Evolutionary conservation across 2,113 vertebrate genomes (phyloP).

Genomic region (Amphilophus citrinellus): DNA sequence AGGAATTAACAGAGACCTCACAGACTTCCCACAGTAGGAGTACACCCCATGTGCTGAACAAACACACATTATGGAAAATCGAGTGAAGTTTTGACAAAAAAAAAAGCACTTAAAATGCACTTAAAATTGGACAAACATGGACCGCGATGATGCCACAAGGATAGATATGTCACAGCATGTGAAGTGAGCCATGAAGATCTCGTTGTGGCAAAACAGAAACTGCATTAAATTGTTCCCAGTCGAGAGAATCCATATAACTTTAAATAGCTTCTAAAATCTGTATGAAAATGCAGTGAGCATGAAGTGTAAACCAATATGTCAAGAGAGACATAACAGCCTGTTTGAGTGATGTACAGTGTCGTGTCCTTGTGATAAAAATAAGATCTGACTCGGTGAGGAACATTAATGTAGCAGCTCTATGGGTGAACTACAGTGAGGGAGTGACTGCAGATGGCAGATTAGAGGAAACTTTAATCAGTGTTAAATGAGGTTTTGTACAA

Average conservation of each 20-base stretch:
- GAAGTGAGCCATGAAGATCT: constrained; percentile 40
- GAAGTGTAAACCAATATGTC: constrained; percentile 40
- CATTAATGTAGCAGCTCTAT: constrained; percentile 20
- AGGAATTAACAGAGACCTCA: constrained; percentile 50
- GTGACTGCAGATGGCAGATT: neutral
- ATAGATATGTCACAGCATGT: constrained; percentile 33
- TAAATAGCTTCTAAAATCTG: constrained; percentile 39
- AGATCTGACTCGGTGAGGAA: constrained; percentile 13
- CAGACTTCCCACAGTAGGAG: constrained; percentile 17
- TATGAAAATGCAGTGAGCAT: constrained; percentile 29
- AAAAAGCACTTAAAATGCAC: neutral
- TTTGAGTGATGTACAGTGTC: constrained; percentile 45
- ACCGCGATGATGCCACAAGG: constrained; percentile 17
- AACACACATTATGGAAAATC: constrained; percentile 46
- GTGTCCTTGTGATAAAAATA: constrained; percentile 35
- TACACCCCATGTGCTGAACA: constrained; percentile 28
- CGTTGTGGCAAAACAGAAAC: constrained; percentile 28
- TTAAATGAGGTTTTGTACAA: constrained; percentile 8
- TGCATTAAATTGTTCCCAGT: constrained; percentile 48
- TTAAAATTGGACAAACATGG: constrained; percentile 35
- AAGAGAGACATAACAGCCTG: constrained; percentile 35
- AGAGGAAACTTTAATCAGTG: neutral
- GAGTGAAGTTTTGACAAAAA: constrained; percentile 11
- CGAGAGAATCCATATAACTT: constrained; percentile 35
- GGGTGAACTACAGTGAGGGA: constrained; percentile 6